These are phyloP conservation scores for Oppia nitens DNA, from an alignment of 1,140 invertebrate genomes.

Conservation along the genomic window DNA sequence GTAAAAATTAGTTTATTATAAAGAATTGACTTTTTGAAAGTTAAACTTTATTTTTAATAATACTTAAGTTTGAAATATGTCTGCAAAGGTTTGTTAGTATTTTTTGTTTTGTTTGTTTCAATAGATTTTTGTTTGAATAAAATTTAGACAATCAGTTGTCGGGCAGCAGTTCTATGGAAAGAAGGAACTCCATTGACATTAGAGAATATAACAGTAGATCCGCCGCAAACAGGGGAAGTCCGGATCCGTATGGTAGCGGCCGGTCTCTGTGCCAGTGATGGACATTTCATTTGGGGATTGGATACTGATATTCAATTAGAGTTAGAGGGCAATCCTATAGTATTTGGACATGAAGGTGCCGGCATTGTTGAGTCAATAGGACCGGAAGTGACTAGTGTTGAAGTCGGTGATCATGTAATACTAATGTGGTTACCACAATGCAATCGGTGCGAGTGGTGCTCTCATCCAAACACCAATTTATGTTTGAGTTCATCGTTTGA, in stretches of 20 bases:
- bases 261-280: not conserved
- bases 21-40: too few species aligned
- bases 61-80: too few species aligned
- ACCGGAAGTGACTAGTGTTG: constrained; percentile 65
- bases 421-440: constrained; percentile 91
- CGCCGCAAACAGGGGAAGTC: not conserved
- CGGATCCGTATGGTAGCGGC: not conserved
- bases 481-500: too few species aligned
- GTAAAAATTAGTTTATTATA: too few species aligned
- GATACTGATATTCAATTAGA: not conserved
- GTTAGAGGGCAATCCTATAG: constrained; percentile 12
- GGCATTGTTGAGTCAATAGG: constrained; percentile 92
- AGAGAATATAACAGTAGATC: not conserved
- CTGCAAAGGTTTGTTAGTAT: too few species aligned
- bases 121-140: not conserved
- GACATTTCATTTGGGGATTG: not conserved
- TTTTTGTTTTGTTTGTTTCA: too few species aligned
- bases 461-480: constrained; percentile 82
- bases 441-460: constrained; percentile 81
- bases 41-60: too few species aligned
- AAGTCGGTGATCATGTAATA: constrained; percentile 82
- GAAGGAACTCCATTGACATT: not conserved
- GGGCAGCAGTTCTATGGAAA: not conserved
- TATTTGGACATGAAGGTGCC: constrained; percentile 87
- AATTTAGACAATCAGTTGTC: not conserved